These are phyloP conservation scores for Pogonocherus hispidulus DNA, from an alignment of 2,888 invertebrate genomes.

Conservation along the genomic window DNA sequence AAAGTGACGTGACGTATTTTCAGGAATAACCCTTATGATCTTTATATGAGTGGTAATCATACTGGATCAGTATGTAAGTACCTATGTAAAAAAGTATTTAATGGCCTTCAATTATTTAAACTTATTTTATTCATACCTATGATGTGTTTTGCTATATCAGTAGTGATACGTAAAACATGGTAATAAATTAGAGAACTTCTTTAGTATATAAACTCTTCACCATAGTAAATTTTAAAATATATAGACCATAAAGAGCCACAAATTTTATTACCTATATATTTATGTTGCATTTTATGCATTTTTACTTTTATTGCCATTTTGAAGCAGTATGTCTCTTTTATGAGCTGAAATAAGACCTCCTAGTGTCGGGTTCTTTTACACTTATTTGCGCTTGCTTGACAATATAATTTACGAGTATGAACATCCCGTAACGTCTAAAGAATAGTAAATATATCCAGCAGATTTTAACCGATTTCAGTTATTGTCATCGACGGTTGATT, in stretches of 20 bases:
- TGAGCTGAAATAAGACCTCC: neutral
- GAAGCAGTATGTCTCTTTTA: conserved; percentile 3
- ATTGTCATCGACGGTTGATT: too few relatives aligned
- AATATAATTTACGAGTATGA: neutral
- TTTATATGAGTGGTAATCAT: too few relatives aligned
- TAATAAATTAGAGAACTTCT: neutral
- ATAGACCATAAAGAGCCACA: neutral
- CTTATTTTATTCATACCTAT: too few relatives aligned
- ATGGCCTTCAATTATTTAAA: too few relatives aligned
- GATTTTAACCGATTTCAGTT: too few relatives aligned
- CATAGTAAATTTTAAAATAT: neutral
- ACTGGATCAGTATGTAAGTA: too few relatives aligned
- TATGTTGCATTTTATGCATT: neutral
- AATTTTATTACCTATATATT: neutral
- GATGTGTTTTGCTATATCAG: too few relatives aligned
- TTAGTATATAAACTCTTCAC: neutral
- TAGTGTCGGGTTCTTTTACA: neutral
- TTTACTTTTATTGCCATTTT: neutral
- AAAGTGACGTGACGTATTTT: too few relatives aligned
- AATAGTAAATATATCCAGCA: neutral
- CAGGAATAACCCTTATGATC: too few relatives aligned
- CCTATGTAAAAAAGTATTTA: too few relatives aligned
- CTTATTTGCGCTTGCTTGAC: neutral
- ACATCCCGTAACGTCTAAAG: neutral
- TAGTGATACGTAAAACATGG: neutral